Percentiles rank a stretch among this genome's conserved stretches.
phyloP scores from a whole-genome alignment of 2,113 vertebrate species.

The Abramis brama region DNA sequence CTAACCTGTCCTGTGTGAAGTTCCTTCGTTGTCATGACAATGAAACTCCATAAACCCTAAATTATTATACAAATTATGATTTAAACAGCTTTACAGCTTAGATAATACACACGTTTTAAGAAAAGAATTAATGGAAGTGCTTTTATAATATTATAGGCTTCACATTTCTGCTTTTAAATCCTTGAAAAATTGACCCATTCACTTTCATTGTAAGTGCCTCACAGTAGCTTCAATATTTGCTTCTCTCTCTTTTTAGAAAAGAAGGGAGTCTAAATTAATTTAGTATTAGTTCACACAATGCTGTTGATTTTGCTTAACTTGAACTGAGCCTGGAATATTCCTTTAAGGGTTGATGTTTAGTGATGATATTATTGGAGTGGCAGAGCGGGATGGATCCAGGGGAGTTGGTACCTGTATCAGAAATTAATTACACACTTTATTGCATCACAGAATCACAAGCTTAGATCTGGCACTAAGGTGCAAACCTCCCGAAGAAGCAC shows the following conservation, averaged over 20 bases:
- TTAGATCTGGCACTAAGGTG: slow-evolving; percentile 35
- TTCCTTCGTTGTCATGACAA: no score
- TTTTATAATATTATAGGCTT: neutral
- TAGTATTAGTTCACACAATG: neutral
- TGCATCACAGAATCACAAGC: slow-evolving; percentile 37
- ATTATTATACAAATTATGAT: neutral
- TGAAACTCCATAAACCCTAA: neutral
- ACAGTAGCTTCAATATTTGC: no score
- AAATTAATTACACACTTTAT: slow-evolving; percentile 55
- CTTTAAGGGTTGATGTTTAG: slow-evolving; percentile 37
- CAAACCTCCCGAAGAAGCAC: slow-evolving; percentile 11
- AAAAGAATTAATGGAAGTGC: neutral
- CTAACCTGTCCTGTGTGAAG: no score
- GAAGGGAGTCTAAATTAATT: neutral
- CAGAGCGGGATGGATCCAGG: slow-evolving; percentile 1
- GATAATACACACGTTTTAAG: neutral
- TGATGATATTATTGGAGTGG: neutral
- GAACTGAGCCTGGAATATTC: slow-evolving; percentile 9
- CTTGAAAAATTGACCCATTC: neutral
- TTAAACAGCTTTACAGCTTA: neutral
- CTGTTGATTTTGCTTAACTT: neutral
- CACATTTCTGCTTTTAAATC: neutral
- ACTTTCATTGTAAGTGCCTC: neutral
- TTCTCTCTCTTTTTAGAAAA: neutral
- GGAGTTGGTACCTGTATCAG: slow-evolving; percentile 43